Base-by-base conservation (phyloP, 2,888 invertebrate species). In the Cheilosia pagana region DNA sequence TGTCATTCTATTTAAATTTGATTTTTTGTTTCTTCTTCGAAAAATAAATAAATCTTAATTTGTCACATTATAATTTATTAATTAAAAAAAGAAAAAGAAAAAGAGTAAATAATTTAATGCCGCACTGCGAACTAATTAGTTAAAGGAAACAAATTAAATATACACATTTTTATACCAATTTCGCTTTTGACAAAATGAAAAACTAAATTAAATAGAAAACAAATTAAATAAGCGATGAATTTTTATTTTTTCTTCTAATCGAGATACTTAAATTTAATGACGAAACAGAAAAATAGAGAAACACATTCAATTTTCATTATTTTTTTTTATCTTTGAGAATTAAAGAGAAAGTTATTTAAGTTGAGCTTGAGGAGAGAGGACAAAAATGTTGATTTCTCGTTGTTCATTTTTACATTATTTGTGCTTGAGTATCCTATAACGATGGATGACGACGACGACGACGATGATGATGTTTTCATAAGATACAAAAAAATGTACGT, bases 241-340 rank as follows among this genome's bases (percentile, higher is more conserved):
- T 52, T 43, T 63, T 50, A 31, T 65, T 14, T 65, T 70, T 59
- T 19, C n/a, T 62, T 74, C 78, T 83, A 83, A 78, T 72, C 72
- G 62, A 77, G 72, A 82, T 72, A 72, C 82, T 82, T 82, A 82
- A 77, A 82, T 72, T 77, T 78, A 78, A 77, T 72, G 60, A 82
- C 71, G 81, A 77, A 77, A 82, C 77, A 72, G 67, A 77, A 82
- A 39, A 77, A 57, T 62, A 68, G 75, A 75, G 50, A 81, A 75
- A 75, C 52, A 70, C 28, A 53, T 62, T 67, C 52, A 76, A 60
- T 71, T 65, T 48, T 53, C 12, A 31, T 67, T 14, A 0, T 60
- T 65, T 45, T 59, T 25, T 55, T 68, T 10, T 77, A 77, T 78
- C 82, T 82, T 82, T 82, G 77, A 79, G 79, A 79, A 79, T 59